A percentile compares a stretch with the other conserved stretches of the same genome.
Conservation (phyloP, 1,140 invertebrate species). For the Papilio polyxenes region DNA sequence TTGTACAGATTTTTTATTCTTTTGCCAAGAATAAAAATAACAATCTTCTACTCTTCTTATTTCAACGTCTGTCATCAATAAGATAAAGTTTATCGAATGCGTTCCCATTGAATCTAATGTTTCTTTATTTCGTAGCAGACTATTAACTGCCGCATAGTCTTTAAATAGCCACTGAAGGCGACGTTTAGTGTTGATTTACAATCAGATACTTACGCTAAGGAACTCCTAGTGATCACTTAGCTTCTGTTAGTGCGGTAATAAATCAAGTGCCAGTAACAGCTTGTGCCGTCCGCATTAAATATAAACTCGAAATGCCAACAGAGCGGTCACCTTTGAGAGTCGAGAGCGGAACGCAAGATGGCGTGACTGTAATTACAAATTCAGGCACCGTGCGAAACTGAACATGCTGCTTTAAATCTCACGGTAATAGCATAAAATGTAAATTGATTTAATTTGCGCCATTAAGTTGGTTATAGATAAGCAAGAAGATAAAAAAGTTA, state of each 20-base stretch:
- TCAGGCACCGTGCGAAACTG: conserved; percentile 6
- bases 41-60: not conserved
- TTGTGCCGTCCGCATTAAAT: conserved; percentile 13
- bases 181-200: not conserved
- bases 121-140: not conserved
- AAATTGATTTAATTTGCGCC: not conserved
- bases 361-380: conserved; percentile 6
- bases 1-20: not conserved
- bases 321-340: conserved; percentile 19
- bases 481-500: no score
- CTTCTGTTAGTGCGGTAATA: not conserved
- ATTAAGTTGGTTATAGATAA: no score
- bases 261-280: not conserved
- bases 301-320: conserved; percentile 6
- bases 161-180: not conserved
- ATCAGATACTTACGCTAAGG: not conserved
- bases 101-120: not conserved
- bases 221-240: not conserved
- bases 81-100: not conserved
- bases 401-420: not conserved
- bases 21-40: not conserved
- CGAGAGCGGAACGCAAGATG: conserved; percentile 16
- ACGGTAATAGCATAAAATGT: not conserved
- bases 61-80: not conserved
- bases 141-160: not conserved